Percentiles rank a stretch among this genome's conserved stretches.
These are phyloP conservation scores for Copidosoma aretas DNA, from an alignment of 2,888 invertebrate species.

Conservation along the genomic window DNA sequence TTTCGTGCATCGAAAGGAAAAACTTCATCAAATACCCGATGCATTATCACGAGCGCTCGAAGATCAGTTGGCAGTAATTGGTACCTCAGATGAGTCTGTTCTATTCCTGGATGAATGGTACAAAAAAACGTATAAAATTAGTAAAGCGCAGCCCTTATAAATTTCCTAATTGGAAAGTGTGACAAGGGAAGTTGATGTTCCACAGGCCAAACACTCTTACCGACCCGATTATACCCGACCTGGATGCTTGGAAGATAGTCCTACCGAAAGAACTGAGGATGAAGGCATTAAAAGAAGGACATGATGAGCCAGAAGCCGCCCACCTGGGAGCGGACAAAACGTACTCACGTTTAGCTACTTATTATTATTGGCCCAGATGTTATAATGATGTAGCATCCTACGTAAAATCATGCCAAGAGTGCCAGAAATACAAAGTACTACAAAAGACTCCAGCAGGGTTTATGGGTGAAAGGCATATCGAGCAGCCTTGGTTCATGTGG, in stretches of 20 bases:
- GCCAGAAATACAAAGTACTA: neutral
- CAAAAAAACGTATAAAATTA: neutral
- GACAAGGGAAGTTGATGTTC: neutral
- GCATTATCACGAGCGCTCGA: neutral
- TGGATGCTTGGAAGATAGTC: neutral
- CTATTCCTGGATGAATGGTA: slow-evolving; percentile 7
- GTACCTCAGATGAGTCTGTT: too few relatives aligned
- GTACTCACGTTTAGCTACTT: neutral
- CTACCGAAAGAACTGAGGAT: too few relatives aligned
- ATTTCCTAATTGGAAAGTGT: neutral
- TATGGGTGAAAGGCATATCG: neutral
- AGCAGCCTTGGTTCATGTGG: too few relatives aligned
- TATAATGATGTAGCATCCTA: neutral
- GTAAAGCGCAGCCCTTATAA: neutral
- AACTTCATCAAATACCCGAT: slow-evolving; percentile 5
- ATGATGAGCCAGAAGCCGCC: too few relatives aligned
- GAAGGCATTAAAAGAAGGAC: too few relatives aligned
- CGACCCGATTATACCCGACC: neutral
- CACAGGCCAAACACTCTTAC: neutral
- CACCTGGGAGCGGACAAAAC: neutral
- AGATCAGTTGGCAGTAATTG: neutral
- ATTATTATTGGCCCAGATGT: neutral
- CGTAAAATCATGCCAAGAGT: too few relatives aligned
- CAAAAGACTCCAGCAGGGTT: neutral
- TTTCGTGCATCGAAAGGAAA: neutral